A percentile compares a stretch with the other conserved stretches of the same genome.
phyloP scores from a whole-genome alignment of 2,113 vertebrate species.

The Isurus oxyrinchus region DNA sequence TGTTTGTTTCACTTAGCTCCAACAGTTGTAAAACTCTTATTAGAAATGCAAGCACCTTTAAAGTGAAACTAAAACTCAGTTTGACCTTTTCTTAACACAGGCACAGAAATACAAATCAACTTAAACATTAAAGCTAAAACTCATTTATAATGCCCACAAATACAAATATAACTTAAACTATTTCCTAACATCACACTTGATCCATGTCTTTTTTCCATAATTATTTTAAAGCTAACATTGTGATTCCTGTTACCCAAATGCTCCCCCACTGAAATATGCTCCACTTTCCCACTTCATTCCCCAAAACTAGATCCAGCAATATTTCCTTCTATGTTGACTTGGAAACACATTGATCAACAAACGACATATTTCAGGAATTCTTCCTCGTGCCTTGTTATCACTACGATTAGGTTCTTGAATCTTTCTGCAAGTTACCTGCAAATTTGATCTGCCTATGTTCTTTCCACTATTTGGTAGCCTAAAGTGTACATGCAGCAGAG shows the following conservation, averaged over 20 bases:
- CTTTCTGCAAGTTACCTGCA: neutral
- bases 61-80: too few relatives aligned
- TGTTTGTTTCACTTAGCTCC: too few relatives aligned
- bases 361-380: neutral
- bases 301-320: neutral
- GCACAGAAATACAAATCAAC: too few relatives aligned
- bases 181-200: neutral
- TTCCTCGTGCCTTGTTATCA: neutral
- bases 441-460: neutral
- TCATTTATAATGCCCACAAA: too few relatives aligned
- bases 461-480: neutral
- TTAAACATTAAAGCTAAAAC: too few relatives aligned
- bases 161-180: too few relatives aligned
- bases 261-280: neutral
- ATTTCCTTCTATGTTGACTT: neutral
- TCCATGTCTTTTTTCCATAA: neutral
- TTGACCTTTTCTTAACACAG: too few relatives aligned
- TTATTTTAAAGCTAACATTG: neutral
- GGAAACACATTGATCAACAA: neutral
- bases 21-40: too few relatives aligned
- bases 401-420: neutral
- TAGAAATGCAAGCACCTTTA: too few relatives aligned
- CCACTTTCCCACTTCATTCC: neutral
- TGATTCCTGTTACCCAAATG: neutral
- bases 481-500: neutral